Conservation (phyloP, 1,140 invertebrate species). For the Dinoponera quadriceps region DNA sequence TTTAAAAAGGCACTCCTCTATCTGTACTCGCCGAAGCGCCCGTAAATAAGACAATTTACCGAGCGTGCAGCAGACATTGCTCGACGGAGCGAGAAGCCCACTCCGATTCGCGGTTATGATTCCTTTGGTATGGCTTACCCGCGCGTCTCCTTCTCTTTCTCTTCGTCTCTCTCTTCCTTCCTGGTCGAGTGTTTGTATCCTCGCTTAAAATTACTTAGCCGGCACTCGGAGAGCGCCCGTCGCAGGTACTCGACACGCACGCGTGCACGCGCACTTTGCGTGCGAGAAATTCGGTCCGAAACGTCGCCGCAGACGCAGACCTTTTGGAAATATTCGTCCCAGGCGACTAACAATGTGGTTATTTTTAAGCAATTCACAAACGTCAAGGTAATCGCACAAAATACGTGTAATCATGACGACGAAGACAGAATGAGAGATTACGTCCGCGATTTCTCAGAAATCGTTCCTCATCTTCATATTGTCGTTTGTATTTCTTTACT, state of each 20-base stretch:
- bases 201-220: slow-evolving; percentile 57
- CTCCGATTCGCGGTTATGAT: slow-evolving; percentile 49
- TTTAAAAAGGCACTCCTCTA: slow-evolving; percentile 53
- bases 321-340: neutral
- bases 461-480: neutral
- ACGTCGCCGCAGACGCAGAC: neutral
- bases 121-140: slow-evolving; percentile 32
- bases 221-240: slow-evolving; percentile 21
- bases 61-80: slow-evolving; percentile 49
- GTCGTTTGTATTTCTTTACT: neutral
- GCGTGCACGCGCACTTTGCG: slow-evolving; percentile 22
- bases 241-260: slow-evolving; percentile 21
- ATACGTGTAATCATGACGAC: neutral
- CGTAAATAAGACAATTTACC: slow-evolving; percentile 58
- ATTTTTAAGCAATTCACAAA: neutral
- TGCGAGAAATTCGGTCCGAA: slow-evolving; percentile 29
- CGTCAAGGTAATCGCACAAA: neutral
- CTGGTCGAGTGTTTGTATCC: slow-evolving; percentile 43
- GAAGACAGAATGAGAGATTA: neutral
- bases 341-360: neutral
- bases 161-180: neutral
- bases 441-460: neutral
- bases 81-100: slow-evolving; percentile 44
- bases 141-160: neutral
- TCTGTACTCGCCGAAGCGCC: slow-evolving; percentile 19